Base-by-base conservation (phyloP, 2,888 invertebrate species). In the Leptinotarsa rubiginosa region DNA sequence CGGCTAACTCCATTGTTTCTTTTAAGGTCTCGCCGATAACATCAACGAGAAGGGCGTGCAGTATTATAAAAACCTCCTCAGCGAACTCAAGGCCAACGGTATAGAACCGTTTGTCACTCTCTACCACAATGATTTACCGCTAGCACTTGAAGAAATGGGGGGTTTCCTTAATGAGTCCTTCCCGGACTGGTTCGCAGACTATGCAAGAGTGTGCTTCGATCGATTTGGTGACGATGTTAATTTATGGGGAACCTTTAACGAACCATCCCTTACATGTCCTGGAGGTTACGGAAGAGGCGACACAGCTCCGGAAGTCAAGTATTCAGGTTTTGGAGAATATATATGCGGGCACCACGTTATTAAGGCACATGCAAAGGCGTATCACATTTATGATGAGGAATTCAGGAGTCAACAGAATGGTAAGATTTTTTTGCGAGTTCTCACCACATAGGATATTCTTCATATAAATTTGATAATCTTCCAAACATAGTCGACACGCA, bases 31-130 rank as follows among this genome's bases (percentile, higher is more conserved):
- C 71, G 89, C 90, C 16, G 91, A 92, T 81, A 84, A 90, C 25
- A 88, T 95, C 47, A 96, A 94, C 84, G 88, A 90, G 65, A 89
- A 90, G 2, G 96, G 94, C 22, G 89, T 96, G 13, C 88, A 91
- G 73, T 81, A 80, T 65, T 81, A 81, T 73, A 78, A 76, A 18
- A 77, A 78, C 47, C 41, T 81, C 18, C 72, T 81, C 1, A 67
- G n/a, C 1, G 89, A 87, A 68, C 86, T 92, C 1, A 81, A 89
- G 47, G 87, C 84, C 65, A 88, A 88, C 69, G 89, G 88, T 16
- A 90, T 92, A 22, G 85, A 88, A 74, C 92, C 92, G 0, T 76
- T 89, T n/a, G 82, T 90, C 10, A 92, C 91, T n/a, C 22, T 90
- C 0, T 89, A 87, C 80, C 90, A 90, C 71, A 91, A 90, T 91